These are phyloP conservation scores for Scotopteryx bipunctaria DNA, from an alignment of 2,888 invertebrate species.

Conservation along the genomic window DNA sequence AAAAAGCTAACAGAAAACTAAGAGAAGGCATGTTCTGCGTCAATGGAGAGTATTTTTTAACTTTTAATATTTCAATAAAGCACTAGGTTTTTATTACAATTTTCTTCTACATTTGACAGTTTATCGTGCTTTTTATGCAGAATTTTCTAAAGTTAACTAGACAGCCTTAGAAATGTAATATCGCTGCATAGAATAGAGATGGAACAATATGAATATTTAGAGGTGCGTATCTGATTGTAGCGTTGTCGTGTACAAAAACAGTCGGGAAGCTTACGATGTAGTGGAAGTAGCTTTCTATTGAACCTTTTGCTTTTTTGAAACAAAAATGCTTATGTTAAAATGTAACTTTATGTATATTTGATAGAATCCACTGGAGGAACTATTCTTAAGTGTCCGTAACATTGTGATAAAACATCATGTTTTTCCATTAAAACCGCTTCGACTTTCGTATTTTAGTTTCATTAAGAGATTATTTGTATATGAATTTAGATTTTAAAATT, in stretches of 20 bases:
- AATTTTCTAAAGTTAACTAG: slow-evolving; percentile 1
- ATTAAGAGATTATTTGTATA: slow-evolving; percentile 81
- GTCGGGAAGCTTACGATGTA: slow-evolving; percentile 20
- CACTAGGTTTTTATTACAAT: slow-evolving; percentile 65
- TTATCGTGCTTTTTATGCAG: not conserved
- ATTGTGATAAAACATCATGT: slow-evolving; percentile 81
- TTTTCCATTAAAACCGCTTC: slow-evolving; percentile 76
- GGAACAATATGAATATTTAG: not conserved
- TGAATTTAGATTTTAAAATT: slow-evolving; percentile 74
- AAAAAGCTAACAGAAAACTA: slow-evolving; percentile 21
- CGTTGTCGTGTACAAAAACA: slow-evolving; percentile 9
- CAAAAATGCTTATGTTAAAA: slow-evolving; percentile 67
- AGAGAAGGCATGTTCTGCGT: slow-evolving; percentile 74
- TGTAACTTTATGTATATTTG: slow-evolving; percentile 81
- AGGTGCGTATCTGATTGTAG: slow-evolving; percentile 2
- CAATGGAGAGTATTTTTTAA: slow-evolving; percentile 69
- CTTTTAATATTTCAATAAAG: slow-evolving; percentile 70
- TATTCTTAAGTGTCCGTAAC: slow-evolving; percentile 70
- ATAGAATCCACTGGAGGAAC: slow-evolving; percentile 74
- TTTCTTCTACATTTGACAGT: slow-evolving; percentile 24
- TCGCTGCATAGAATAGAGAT: not conserved
- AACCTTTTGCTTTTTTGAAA: slow-evolving; percentile 80
- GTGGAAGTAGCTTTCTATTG: slow-evolving; percentile 25
- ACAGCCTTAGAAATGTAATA: too few relatives aligned
- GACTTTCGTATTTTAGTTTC: slow-evolving; percentile 72